A percentile compares a stretch with the other conserved stretches of the same genome.
phyloP scores from a whole-genome alignment of 2,113 vertebrate species.

The Scartelaos histophorus region DNA sequence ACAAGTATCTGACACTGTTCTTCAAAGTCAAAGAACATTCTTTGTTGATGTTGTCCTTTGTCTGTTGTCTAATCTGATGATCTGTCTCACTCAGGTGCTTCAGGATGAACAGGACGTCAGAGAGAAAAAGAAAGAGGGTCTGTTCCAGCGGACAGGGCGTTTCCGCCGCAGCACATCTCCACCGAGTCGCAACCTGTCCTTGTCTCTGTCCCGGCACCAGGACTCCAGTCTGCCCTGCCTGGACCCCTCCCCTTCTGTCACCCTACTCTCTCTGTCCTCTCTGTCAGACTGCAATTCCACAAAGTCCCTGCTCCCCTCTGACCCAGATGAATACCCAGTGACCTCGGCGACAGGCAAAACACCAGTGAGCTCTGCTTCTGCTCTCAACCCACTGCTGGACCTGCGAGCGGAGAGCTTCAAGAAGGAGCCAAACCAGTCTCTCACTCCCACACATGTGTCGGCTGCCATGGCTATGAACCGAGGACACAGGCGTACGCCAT shows the following conservation, averaged over 20 bases:
- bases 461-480: slow-evolving; percentile 75
- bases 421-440: slow-evolving; percentile 87
- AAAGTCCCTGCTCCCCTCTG: slow-evolving; percentile 86
- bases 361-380: slow-evolving; percentile 30
- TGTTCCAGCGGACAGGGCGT: slow-evolving; percentile 84
- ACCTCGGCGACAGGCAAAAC: slow-evolving; percentile 53
- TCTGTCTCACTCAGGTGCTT: slow-evolving; percentile 58
- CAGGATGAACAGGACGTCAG: slow-evolving; percentile 80
- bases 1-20: slow-evolving; percentile 61
- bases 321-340: slow-evolving; percentile 79
- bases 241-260: slow-evolving; percentile 81
- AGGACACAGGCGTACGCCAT: slow-evolving; percentile 85
- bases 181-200: slow-evolving; percentile 73
- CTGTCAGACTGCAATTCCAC: slow-evolving; percentile 92
- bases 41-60: background rate
- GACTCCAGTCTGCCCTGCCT: slow-evolving; percentile 66
- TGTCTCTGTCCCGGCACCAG: slow-evolving; percentile 71
- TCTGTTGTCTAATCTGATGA: background rate
- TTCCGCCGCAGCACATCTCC: slow-evolving; percentile 80
- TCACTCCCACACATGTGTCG: slow-evolving; percentile 88
- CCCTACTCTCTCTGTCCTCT: slow-evolving; percentile 88
- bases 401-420: slow-evolving; percentile 89
- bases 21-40: background rate
- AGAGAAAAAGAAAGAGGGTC: slow-evolving; percentile 83
- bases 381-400: slow-evolving; percentile 85